Evolutionary conservation across 2,888 invertebrate genomes (phyloP).

Genomic region (Thereva nobilitata): DNA sequence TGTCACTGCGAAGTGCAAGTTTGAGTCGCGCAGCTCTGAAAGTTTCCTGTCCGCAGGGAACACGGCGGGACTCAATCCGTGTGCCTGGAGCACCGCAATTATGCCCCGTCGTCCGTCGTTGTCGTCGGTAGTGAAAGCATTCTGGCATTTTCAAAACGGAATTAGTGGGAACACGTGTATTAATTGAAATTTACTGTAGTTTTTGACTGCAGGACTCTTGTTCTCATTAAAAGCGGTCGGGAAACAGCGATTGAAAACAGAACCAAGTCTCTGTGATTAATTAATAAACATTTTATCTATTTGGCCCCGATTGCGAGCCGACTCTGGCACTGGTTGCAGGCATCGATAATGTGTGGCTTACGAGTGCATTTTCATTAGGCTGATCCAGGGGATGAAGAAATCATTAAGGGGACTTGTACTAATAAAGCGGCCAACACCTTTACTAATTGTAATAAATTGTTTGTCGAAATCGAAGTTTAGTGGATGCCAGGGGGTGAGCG

Average conservation of each 20-base stretch:
- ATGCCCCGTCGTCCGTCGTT: too few relatives aligned
- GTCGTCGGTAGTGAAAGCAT: too few relatives aligned
- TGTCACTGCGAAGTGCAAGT: constrained; percentile 37
- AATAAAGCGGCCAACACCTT: constrained; percentile 40
- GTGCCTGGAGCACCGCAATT: too few relatives aligned
- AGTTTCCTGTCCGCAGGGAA: neutral
- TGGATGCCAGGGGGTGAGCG: neutral
- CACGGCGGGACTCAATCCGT: too few relatives aligned
- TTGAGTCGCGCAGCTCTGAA: constrained; percentile 10
- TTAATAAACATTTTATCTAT: too few relatives aligned
- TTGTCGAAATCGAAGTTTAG: constrained; percentile 34
- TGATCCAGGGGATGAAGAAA: constrained; percentile 23
- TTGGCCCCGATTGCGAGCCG: too few relatives aligned
- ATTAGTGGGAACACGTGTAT: constrained; percentile 29
- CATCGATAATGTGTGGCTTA: too few relatives aligned
- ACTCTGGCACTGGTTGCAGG: too few relatives aligned
- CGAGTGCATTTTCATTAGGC: too few relatives aligned
- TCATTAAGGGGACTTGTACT: constrained; percentile 22
- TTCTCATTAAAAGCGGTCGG: neutral
- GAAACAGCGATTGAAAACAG: too few relatives aligned
- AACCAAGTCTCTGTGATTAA: too few relatives aligned
- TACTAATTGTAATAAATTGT: constrained; percentile 41
- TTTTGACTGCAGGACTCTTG: constrained; percentile 1
- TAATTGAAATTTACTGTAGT: constrained; percentile 33
- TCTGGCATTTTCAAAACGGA: constrained; percentile 8